Evolutionary conservation across 1,140 invertebrate species (phyloP).

Genomic region (Solen grandis): DNA sequence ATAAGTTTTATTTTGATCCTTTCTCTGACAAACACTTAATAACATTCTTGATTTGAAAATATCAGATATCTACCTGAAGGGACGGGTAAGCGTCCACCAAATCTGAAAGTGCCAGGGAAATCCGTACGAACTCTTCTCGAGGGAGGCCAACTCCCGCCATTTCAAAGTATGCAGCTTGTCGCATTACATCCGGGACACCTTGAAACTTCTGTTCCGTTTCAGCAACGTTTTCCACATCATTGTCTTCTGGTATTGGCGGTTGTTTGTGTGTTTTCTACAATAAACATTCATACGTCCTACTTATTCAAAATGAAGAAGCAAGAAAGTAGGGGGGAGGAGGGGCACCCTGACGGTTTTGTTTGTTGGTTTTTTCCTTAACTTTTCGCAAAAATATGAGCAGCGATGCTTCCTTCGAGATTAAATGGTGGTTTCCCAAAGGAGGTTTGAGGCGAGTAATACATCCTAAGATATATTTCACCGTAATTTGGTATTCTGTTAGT

Average conservation of each 20-base stretch:
- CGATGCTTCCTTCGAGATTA: too few relatives aligned
- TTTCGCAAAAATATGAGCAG: too few relatives aligned
- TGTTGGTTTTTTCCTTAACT: too few relatives aligned
- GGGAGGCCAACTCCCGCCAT: conserved; percentile 68
- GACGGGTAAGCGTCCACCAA: conserved; percentile 57
- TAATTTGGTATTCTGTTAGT: too few relatives aligned
- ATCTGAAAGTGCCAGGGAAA: conserved; percentile 66
- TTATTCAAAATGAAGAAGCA: background rate
- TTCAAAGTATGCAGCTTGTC: conserved; percentile 63
- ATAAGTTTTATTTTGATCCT: too few relatives aligned
- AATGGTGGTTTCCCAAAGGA: too few relatives aligned
- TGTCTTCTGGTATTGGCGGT: background rate
- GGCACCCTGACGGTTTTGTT: too few relatives aligned
- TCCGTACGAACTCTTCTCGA: conserved; percentile 59
- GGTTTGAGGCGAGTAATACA: too few relatives aligned
- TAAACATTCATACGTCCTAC: background rate
- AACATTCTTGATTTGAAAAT: too few relatives aligned
- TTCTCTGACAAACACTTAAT: too few relatives aligned
- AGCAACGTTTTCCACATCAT: background rate
- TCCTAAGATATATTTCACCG: too few relatives aligned
- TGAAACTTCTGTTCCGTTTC: conserved; percentile 48
- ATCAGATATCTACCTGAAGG: conserved; percentile 9
- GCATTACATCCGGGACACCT: conserved; percentile 69
- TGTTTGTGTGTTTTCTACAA: background rate
- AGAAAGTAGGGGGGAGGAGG: too few relatives aligned